Base-by-base conservation (phyloP, 2,113 vertebrate genomes). In the Petaurus breviceps region DNA sequence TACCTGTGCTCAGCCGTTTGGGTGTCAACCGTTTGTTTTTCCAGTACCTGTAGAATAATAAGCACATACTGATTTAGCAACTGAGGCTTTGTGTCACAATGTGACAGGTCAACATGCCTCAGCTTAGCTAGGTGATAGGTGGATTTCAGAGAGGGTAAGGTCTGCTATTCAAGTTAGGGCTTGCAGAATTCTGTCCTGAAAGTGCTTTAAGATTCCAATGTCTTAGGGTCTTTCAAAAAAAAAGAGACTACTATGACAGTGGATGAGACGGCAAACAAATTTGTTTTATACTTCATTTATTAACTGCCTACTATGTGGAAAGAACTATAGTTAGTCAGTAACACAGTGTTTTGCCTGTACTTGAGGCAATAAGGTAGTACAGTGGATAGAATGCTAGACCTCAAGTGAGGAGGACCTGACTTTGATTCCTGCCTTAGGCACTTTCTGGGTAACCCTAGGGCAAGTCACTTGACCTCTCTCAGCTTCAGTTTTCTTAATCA, bases 1-100 rank as follows among this genome's bases (percentile, higher is more conserved):
- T 99, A 8, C 99, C 99, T 0, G 99, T 99, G 99, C 99, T 99
- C 98, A 99, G 99, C 16, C 99, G 98, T 98, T 99, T 99, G 0
- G 99, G 99, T 0, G 99, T 99, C 98, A 99, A 97, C 97, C 99
- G 99, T 96, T 99, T 99, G 98, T 99, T 99, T 98, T 99, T 99
- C 99, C 99, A 99, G 98, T 99, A 99, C 92, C 99, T 99, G 99
- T 0, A 23, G 12, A 96, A 97, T 55, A 68, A 93, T 8, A 92
- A 77, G 93, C 95, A 91, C 26, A 2, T 0, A 25, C 92, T 95
- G 92, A 90, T 55, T 94, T 55, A 97, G 96, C 54, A 43, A 92
- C 19, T 10, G 77, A 91, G 0, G 26, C 1, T 14, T 55, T 47
- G 91, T 5, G 3, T 22, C 6, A 92, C n/a, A 12, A 0, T 89